Evolutionary conservation across 2,113 vertebrate species (phyloP), one percentile per base, ranked within the genome.

Genomic region (Macquaria ambigua): DNA sequence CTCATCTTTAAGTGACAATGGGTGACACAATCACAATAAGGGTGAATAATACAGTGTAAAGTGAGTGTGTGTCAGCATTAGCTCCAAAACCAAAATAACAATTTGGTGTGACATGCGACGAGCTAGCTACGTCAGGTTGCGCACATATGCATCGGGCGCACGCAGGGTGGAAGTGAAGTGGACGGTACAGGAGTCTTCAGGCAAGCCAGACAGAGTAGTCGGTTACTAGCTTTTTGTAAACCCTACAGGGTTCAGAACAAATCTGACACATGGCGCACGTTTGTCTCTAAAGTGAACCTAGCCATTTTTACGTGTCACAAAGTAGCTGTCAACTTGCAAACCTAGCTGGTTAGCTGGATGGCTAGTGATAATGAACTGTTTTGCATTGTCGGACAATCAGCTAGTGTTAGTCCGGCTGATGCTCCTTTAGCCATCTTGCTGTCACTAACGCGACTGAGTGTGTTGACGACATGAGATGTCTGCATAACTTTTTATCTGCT

Each of bases 91-190:
- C 31, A 80, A 84, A 88, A 82, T 50, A 76, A 77, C n/a, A 14
- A 14, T 46, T 21, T 23, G 31, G 46, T 37, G 71, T 77, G 84
- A 89, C 87, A 77, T 56, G 53, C 46, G 72, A 89, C 58, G 58
- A 15, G 67, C 43, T 50, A 6, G 72, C 64, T 74, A 91, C 93
- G 93, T 94, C 90, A 94, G 69, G 78, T 59, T 88, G 89, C 69
- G 88, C 82, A 68, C 80, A 81, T 88, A 88, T 62, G 74, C 91
- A 91, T 86, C 63, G 23, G 66, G 72, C 59, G 43, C 83, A 89
- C 90, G 89, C 85, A 93, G 84, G 84, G 71, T 93, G 88, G 88
- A 89, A 88, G 89, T 82, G 83, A 68, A 87, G 61, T 59, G 79
- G 52, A 85, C 82, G 77, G 68, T 55, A 56, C 63, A 74, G 75